Percentiles rank a stretch among this genome's conserved stretches.
Conservation (phyloP, 2,113 vertebrate genomes). For the Columbina picui region DNA sequence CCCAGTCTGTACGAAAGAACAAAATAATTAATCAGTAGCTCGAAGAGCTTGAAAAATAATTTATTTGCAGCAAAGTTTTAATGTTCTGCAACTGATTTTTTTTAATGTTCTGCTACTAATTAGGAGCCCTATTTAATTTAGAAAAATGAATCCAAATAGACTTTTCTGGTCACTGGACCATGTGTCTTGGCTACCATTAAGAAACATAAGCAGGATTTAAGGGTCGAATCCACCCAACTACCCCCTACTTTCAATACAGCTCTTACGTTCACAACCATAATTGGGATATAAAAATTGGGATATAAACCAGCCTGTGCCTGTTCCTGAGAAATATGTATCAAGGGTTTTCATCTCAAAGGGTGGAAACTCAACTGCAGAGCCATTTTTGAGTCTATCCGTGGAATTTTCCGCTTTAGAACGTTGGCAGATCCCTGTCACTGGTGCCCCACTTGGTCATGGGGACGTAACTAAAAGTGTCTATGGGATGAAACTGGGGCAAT, state of each 20-base stretch:
- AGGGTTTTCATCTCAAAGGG: neutral
- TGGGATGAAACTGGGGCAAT: neutral
- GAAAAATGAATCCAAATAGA: neutral
- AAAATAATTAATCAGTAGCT: neutral
- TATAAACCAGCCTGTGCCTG: neutral
- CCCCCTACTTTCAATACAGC: neutral
- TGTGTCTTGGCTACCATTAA: neutral
- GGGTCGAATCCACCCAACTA: neutral
- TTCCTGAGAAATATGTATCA: fast-evolving
- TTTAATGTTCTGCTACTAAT: too few relatives aligned
- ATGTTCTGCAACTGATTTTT: neutral
- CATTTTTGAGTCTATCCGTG: neutral
- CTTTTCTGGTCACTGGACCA: neutral
- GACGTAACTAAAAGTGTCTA: too few relatives aligned
- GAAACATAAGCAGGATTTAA: neutral
- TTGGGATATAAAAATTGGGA: neutral
- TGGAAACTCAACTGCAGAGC: neutral
- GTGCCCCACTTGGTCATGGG: neutral
- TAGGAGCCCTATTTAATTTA: neutral
- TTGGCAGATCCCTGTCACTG: neutral
- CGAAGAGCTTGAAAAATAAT: neutral
- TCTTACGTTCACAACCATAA: neutral
- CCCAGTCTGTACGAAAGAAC: neutral
- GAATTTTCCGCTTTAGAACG: neutral
- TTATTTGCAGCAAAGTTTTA: neutral